Conservation (phyloP, 2,113 vertebrate genomes). For the Caretta caretta region DNA sequence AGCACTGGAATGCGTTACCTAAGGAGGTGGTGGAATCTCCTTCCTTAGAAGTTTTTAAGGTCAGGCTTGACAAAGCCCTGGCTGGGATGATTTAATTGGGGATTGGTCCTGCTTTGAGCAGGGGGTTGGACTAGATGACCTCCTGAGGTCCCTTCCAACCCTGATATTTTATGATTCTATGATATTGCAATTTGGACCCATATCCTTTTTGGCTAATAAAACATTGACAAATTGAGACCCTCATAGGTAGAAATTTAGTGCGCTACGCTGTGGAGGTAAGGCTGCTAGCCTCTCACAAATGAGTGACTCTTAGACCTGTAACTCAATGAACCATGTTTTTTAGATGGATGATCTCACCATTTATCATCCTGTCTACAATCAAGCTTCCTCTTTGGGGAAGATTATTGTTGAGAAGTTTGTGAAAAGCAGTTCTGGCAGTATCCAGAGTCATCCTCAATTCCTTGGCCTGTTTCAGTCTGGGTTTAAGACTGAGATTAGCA, state of each 20-base stretch:
- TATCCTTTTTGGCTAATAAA: not conserved
- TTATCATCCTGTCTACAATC: not conserved
- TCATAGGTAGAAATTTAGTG: not conserved
- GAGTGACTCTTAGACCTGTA: not conserved
- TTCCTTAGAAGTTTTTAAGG: too few relatives aligned
- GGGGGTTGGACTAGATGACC: too few relatives aligned
- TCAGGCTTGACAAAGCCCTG: too few relatives aligned
- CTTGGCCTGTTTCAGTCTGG: not conserved
- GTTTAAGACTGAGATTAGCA: not conserved
- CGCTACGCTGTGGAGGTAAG: not conserved
- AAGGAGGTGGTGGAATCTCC: too few relatives aligned
- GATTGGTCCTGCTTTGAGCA: too few relatives aligned
- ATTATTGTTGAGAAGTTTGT: not conserved
- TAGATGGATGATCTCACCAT: not conserved
- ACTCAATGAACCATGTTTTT: not conserved
- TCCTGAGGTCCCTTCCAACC: too few relatives aligned
- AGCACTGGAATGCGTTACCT: too few relatives aligned
- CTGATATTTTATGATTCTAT: too few relatives aligned
- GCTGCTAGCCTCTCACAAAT: not conserved
- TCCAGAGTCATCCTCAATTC: constrained; percentile 4
- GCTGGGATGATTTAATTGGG: too few relatives aligned
- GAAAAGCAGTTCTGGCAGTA: not conserved
- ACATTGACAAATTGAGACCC: not conserved
- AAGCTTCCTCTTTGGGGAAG: not conserved
- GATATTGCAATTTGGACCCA: not conserved